A percentile compares a stretch with the other conserved stretches of the same genome.
Evolutionary conservation across 2,888 invertebrate genomes (phyloP).

Genomic region (Cephonodes hylas): DNA sequence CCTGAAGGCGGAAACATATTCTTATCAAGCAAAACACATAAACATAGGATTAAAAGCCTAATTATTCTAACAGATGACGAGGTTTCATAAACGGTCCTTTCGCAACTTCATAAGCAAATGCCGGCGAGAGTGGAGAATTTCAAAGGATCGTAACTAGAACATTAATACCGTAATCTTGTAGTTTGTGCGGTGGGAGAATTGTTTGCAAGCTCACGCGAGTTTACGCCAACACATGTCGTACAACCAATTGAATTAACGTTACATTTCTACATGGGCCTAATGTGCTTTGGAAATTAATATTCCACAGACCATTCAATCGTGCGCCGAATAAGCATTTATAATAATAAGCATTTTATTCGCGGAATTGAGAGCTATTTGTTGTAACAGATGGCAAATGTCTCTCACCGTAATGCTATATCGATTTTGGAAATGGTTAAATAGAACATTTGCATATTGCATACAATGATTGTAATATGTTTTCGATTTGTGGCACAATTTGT

Average conservation of each 20-base stretch:
- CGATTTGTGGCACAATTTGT: neutral
- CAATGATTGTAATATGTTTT: neutral
- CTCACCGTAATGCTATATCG: neutral
- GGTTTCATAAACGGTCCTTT: neutral
- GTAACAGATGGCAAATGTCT: slow-evolving; percentile 4
- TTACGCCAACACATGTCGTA: neutral
- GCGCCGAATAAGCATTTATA: neutral
- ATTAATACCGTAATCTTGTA: slow-evolving; percentile 2
- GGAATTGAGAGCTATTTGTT: neutral
- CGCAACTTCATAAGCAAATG: neutral
- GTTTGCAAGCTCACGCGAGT: neutral
- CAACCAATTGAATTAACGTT: neutral
- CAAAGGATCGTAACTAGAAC: neutral
- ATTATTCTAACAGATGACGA: neutral
- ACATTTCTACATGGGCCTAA: neutral
- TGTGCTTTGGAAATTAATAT: neutral
- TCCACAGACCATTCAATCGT: neutral
- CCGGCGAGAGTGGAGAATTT: neutral
- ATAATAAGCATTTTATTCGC: slow-evolving; percentile 2
- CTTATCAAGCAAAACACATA: neutral
- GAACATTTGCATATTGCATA: neutral
- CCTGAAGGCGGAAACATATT: neutral
- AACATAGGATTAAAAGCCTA: neutral
- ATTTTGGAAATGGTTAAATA: neutral
- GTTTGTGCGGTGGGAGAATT: neutral